Percentiles rank a stretch among this genome's conserved stretches.
Conservation (phyloP, 2,888 invertebrate genomes). For the Tachina lurida region DNA sequence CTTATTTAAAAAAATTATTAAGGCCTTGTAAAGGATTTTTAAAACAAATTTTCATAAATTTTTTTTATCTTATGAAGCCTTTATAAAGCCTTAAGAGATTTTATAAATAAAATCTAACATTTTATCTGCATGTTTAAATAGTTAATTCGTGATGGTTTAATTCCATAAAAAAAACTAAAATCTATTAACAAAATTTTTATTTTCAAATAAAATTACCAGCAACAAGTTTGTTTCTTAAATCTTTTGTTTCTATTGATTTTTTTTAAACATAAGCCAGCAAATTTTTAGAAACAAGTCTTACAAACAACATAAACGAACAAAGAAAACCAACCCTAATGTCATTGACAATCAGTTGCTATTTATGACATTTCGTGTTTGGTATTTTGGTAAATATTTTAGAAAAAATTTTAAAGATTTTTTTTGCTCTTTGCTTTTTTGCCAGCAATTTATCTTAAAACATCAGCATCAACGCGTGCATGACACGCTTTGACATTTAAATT, state of each 20-base stretch:
- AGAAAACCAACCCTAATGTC: conserved; percentile 52
- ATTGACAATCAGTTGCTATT: conserved; percentile 60
- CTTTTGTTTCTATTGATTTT: neutral
- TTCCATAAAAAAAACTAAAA: neutral
- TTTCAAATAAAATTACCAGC: neutral
- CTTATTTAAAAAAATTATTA: no score
- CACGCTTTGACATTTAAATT: conserved; percentile 69
- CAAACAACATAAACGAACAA: neutral
- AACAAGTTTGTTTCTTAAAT: conserved; percentile 27
- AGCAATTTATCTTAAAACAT: conserved; percentile 38
- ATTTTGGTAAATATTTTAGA: conserved; percentile 1
- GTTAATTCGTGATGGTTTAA: neutral
- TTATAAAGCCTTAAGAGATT: no score
- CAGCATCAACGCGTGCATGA: conserved; percentile 65
- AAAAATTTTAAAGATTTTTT: neutral
- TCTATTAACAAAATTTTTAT: neutral
- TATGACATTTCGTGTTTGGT: conserved; percentile 68
- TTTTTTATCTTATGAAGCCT: no score
- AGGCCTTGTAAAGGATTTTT: no score
- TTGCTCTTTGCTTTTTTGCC: neutral
- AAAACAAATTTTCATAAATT: no score
- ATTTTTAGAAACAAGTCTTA: conserved; percentile 1
- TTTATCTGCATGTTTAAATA: no score
- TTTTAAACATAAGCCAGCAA: neutral
- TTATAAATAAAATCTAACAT: no score